phyloP scores from a whole-genome alignment of 2,113 vertebrate species.

The Suricata suricatta region DNA sequence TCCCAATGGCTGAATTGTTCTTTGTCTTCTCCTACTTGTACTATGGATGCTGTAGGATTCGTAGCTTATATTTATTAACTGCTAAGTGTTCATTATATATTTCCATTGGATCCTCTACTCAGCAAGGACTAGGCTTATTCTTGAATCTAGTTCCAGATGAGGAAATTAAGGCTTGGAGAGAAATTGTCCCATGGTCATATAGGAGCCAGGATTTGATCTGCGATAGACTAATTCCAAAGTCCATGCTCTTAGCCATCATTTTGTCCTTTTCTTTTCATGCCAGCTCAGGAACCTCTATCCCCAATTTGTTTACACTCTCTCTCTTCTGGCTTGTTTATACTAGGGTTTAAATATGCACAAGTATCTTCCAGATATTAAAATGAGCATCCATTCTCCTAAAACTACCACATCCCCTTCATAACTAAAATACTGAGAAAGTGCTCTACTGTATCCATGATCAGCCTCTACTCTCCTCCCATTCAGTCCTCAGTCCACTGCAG shows the following conservation, averaged over 20 bases:
- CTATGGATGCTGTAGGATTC: neutral
- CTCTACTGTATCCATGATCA: neutral
- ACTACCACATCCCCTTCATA: neutral
- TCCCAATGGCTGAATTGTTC: neutral
- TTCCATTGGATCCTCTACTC: neutral
- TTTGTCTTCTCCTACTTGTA: neutral
- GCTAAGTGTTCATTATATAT: neutral
- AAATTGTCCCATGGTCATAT: neutral
- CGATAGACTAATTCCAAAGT: neutral
- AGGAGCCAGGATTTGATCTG: neutral
- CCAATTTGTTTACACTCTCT: neutral
- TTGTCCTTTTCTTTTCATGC: neutral
- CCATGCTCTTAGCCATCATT: neutral
- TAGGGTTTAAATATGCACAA: neutral
- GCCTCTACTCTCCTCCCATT: neutral
- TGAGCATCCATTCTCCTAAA: neutral
- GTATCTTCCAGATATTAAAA: neutral
- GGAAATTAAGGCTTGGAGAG: neutral
- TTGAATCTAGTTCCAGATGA: neutral
- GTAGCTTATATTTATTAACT: neutral
- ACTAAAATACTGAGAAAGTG: neutral
- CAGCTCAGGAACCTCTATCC: neutral
- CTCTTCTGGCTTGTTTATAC: neutral
- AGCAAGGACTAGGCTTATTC: neutral
- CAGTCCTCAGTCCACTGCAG: neutral